Evolutionary conservation across 1,140 invertebrate species (phyloP).

Genomic region (Drosophila mayri): DNA sequence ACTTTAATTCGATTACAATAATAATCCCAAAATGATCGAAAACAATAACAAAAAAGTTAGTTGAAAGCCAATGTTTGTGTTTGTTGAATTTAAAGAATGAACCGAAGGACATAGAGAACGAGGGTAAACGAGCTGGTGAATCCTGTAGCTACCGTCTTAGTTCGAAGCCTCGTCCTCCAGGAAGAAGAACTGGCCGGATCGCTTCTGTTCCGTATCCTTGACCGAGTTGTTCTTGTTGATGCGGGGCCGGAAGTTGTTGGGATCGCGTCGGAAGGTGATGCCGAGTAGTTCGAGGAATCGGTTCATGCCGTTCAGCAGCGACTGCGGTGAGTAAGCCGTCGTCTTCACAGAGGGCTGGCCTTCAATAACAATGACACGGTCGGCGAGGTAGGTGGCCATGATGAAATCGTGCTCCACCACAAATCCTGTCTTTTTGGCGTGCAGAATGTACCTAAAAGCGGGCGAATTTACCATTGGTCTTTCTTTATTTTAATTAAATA

Average conservation of each 20-base stretch:
- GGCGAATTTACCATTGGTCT: neutral
- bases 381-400: slow-evolving; percentile 99
- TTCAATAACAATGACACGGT: slow-evolving; percentile 99
- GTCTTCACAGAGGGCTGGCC: slow-evolving; percentile 95
- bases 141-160: slow-evolving; percentile 31
- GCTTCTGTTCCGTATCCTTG: slow-evolving; percentile 99
- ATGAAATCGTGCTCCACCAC: slow-evolving; percentile 99
- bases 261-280: slow-evolving; percentile 99
- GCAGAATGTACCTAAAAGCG: slow-evolving; percentile 95
- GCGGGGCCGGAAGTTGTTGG: slow-evolving; percentile 98
- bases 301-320: slow-evolving; percentile 98
- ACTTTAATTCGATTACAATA: slow-evolving; percentile 52
- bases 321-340: slow-evolving; percentile 96
- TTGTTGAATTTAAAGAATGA: slow-evolving; percentile 41
- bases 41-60: slow-evolving; percentile 72
- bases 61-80: slow-evolving; percentile 44
- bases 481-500: neutral
- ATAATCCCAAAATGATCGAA: slow-evolving; percentile 45
- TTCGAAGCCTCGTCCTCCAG: slow-evolving; percentile 90
- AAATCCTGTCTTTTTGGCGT: slow-evolving; percentile 99
- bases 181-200: slow-evolving; percentile 99
- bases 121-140: slow-evolving; percentile 26
- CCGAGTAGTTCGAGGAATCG: slow-evolving; percentile 97
- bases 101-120: slow-evolving; percentile 43
- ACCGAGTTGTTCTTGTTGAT: slow-evolving; percentile 99